These are phyloP conservation scores for Conistra vaccinii DNA, from an alignment of 2,888 invertebrate genomes.

Conservation along the genomic window DNA sequence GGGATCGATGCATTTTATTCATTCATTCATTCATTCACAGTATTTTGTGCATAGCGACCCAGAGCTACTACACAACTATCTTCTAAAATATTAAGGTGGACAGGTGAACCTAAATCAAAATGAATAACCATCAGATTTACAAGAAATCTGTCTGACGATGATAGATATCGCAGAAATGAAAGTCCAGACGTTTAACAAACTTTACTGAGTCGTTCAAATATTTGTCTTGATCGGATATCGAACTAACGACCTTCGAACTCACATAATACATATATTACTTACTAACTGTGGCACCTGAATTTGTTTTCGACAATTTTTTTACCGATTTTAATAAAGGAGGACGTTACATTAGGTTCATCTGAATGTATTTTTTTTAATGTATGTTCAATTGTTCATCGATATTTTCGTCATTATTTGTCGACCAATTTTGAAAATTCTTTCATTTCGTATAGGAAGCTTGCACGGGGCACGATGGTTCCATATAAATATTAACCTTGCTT, in stretches of 20 bases:
- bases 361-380: no score
- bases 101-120: not conserved
- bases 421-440: no score
- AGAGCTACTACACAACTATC: not conserved
- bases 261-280: not conserved
- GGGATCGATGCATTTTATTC: no score
- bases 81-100: not conserved
- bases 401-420: no score
- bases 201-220: slow-evolving; percentile 29
- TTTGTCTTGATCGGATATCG: slow-evolving; percentile 20
- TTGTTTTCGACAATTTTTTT: not conserved
- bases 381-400: no score
- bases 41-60: not conserved
- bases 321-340: no score
- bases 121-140: not conserved
- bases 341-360: no score
- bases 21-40: no score
- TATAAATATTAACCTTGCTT: no score
- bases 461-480: no score
- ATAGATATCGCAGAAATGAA: slow-evolving; percentile 5
- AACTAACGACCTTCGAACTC: slow-evolving; percentile 6
- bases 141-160: slow-evolving; percentile 3
- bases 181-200: slow-evolving; percentile 39
- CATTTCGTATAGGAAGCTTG: no score
- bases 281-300: not conserved